These are phyloP conservation scores for Myiotriccus ornatus DNA, from an alignment of 2,797 vertebrate genomes.

Conservation along the genomic window DNA sequence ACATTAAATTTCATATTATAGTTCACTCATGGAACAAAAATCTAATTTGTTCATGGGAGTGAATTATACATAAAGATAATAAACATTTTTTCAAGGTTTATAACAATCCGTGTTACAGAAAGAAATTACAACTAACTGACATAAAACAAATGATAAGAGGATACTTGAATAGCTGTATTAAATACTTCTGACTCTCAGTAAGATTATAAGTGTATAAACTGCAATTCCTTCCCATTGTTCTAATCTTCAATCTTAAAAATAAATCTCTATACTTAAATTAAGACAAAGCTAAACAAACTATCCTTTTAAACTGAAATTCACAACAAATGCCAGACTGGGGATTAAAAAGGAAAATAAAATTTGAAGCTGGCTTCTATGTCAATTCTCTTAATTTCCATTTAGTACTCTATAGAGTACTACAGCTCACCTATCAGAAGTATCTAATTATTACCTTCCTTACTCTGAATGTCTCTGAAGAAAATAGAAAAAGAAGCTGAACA, in stretches of 20 bases:
- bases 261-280: background rate
- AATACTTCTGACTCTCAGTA: slow-evolving; percentile 25
- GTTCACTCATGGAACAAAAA: slow-evolving; percentile 33
- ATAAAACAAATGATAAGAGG: background rate
- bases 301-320: slow-evolving; percentile 4
- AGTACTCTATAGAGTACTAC: slow-evolving; percentile 24
- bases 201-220: background rate
- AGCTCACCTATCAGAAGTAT: slow-evolving; percentile 43
- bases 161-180: background rate
- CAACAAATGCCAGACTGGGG: background rate
- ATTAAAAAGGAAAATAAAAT: background rate
- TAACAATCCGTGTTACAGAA: background rate
- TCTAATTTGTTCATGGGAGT: slow-evolving; percentile 12
- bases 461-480: slow-evolving; percentile 62
- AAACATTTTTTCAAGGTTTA: slow-evolving; percentile 14
- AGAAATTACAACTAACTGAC: slow-evolving; percentile 38
- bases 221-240: slow-evolving; percentile 11
- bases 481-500: slow-evolving; percentile 36
- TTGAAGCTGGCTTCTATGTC: background rate
- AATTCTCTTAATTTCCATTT: slow-evolving; percentile 43
- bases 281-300: slow-evolving; percentile 23
- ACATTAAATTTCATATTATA: slow-evolving; percentile 29
- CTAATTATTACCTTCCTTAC: slow-evolving; percentile 58
- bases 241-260: slow-evolving; percentile 16
- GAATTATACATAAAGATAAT: slow-evolving; percentile 48